These are phyloP conservation scores for Euborellia annulipes DNA, from an alignment of 1,140 invertebrate species.

Conservation along the genomic window DNA sequence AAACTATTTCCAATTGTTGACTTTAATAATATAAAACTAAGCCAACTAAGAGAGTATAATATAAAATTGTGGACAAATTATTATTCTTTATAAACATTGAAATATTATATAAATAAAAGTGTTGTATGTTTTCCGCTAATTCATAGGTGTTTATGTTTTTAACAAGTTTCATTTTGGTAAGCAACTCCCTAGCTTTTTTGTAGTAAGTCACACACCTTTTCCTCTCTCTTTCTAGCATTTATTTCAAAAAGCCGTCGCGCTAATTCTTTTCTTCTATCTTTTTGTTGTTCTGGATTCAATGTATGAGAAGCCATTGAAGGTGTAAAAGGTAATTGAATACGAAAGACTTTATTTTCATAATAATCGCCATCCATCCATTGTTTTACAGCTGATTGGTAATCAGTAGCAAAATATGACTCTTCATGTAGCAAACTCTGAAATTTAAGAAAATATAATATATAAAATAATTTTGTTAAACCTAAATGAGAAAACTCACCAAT, in stretches of 20 bases:
- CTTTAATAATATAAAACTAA: too few species aligned
- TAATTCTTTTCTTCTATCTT: conserved; percentile 68
- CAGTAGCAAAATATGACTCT: conserved; percentile 56
- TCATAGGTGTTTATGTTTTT: too few species aligned
- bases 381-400: conserved; percentile 63
- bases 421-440: conserved; percentile 61
- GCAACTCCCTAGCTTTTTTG: too few species aligned
- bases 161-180: too few species aligned
- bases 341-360: conserved; percentile 68
- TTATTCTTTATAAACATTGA: too few species aligned
- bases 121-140: too few species aligned
- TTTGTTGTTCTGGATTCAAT: conserved; percentile 53
- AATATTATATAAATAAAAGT: too few species aligned
- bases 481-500: neutral
- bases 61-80: too few species aligned
- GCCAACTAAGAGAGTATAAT: too few species aligned
- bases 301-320: conserved; percentile 34
- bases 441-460: neutral
- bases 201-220: conserved; percentile 35
- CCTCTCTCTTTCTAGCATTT: conserved; percentile 69
- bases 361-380: conserved; percentile 67
- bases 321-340: conserved; percentile 69
- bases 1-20: too few species aligned
- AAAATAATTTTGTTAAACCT: conserved; percentile 1
- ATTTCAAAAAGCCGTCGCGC: conserved; percentile 66